phyloP scores from a whole-genome alignment of 2,888 invertebrate species.

The Hyppa rectilinea region DNA sequence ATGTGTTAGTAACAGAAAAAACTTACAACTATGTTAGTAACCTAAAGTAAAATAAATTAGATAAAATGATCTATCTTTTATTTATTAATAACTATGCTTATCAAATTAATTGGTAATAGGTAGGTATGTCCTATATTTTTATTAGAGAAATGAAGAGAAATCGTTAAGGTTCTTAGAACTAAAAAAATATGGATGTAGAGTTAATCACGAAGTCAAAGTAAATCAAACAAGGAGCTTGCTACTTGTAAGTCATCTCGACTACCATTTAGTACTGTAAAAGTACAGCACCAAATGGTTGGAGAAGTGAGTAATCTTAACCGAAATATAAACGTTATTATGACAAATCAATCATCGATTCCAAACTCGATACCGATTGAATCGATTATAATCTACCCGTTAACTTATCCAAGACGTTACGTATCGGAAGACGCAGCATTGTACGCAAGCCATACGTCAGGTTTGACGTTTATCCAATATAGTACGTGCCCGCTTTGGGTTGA shows the following conservation, averaged over 20 bases:
- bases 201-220: no score
- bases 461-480: conserved; percentile 89
- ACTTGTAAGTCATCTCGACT: no score
- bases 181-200: no score
- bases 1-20: no score
- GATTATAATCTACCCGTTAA: conserved; percentile 50
- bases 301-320: background rate
- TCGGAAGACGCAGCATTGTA: conserved; percentile 73
- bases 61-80: no score
- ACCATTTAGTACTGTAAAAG: no score
- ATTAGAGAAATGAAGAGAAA: background rate
- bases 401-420: conserved; percentile 61
- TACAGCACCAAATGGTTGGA: background rate
- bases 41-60: no score
- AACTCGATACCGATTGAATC: conserved; percentile 22
- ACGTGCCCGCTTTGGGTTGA: conserved; percentile 81
- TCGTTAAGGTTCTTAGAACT: no score
- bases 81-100: background rate
- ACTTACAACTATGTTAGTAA: no score
- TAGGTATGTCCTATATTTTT: background rate
- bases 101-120: background rate
- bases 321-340: background rate
- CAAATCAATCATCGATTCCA: conserved; percentile 6
- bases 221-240: no score
- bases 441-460: conserved; percentile 84